phyloP scores from a whole-genome alignment of 2,888 invertebrate genomes.

The Hydrotaea cyrtoneurina region DNA sequence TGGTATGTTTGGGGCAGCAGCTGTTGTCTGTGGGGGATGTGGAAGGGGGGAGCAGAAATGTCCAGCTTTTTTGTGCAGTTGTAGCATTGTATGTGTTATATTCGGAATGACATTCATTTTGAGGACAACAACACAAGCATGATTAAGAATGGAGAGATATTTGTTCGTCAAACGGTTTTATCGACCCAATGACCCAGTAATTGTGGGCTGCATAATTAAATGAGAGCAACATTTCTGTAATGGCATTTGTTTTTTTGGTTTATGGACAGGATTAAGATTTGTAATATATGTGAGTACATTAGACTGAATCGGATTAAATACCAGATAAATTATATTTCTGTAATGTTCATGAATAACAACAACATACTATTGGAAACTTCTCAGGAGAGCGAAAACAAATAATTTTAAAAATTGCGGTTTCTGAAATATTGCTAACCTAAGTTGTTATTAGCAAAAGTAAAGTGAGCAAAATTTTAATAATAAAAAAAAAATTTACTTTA shows the following conservation, averaged over 20 bases:
- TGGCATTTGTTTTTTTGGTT: not conserved
- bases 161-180: not conserved
- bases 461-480: too few relatives aligned
- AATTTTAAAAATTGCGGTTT: too few relatives aligned
- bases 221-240: not conserved
- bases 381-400: too few relatives aligned
- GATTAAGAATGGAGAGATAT: not conserved
- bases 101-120: not conserved
- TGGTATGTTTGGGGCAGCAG: slow-evolving; percentile 19
- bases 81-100: not conserved
- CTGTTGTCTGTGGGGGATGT: not conserved
- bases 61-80: not conserved
- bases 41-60: not conserved
- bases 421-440: too few relatives aligned
- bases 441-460: too few relatives aligned
- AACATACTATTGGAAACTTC: too few relatives aligned
- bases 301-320: too few relatives aligned
- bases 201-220: not conserved
- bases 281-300: too few relatives aligned
- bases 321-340: too few relatives aligned
- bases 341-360: too few relatives aligned
- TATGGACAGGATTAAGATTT: too few relatives aligned
- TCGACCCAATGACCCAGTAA: slow-evolving; percentile 14
- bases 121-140: not conserved
- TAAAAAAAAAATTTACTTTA: too few relatives aligned